Evolutionary conservation across 2,113 vertebrate genomes (phyloP), one percentile per base, ranked within the genome.

Genomic region (Tachysurus vachellii): DNA sequence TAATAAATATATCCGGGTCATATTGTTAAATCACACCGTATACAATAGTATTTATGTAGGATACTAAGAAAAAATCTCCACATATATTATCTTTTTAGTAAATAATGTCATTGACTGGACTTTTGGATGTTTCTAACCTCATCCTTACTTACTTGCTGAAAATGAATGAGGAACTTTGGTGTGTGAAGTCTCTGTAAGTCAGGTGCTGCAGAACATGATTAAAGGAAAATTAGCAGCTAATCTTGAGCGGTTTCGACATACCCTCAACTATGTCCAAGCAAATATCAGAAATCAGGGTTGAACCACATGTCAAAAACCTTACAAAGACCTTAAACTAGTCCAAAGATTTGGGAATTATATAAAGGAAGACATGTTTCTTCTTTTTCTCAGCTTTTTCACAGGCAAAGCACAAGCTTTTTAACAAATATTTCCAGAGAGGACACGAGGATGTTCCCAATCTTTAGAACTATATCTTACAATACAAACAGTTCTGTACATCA

Each of bases 1-100:
- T 87, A 81, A 87, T 31, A 31, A 84, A 36, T n/a, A 73, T 64
- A 81, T 28, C 31, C 44, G 42, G 28, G 19, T 77, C 23, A 50
- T 28, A 16, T 16, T 50, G 21, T 47, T 76, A 26, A 50, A 50
- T 50, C 42, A 26, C 23, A 26, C 12, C 70, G 47, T 23, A 73
- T 19, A 73, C 70, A 23, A 44, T 23, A 47, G 21, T 73, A 47
- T 47, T 47, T 73, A 73, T 44, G 36, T 19, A 17, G 68, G 36
- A 36, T 36, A 36, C 36, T 36, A 36, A 31, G 0, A 36, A 68
- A 70, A 31, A 70, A n/a, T 66, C 62, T 42, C 9, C 19, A 42
- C 36, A 23, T 73, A 21, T 73, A 36, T 19, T 44, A 71, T 21
- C 16, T 19, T 44, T 73, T 73, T 23, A 73, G 19, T 11, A 73